These are phyloP conservation scores for Argentina silus DNA, from an alignment of 2,797 vertebrate genomes.

Conservation along the genomic window DNA sequence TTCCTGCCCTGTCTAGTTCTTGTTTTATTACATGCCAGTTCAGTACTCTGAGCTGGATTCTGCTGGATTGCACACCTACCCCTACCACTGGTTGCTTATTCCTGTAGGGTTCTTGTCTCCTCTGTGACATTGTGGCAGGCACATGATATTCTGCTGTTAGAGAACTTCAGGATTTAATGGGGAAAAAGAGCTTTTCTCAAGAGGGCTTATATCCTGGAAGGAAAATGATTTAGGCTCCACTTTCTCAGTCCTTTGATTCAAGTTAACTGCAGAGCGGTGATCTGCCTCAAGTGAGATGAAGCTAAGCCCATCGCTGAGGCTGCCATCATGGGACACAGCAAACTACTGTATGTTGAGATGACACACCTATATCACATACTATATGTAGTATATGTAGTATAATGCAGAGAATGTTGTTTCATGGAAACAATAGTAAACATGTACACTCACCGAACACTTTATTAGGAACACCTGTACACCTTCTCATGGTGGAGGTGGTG, in stretches of 20 bases:
- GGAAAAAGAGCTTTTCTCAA: slow-evolving; percentile 16
- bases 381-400: no score
- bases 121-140: slow-evolving; percentile 19
- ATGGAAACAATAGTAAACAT: no score
- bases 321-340: slow-evolving; percentile 40
- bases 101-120: slow-evolving; percentile 25
- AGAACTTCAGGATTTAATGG: slow-evolving; percentile 16
- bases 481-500: no score
- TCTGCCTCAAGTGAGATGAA: slow-evolving; percentile 56
- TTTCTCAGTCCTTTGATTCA: slow-evolving; percentile 35
- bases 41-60: not conserved
- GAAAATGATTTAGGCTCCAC: slow-evolving; percentile 37
- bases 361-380: not conserved
- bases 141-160: slow-evolving; percentile 28
- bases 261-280: slow-evolving; percentile 34
- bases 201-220: slow-evolving; percentile 12
- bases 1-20: slow-evolving; percentile 3
- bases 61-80: slow-evolving; percentile 5
- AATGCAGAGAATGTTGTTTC: not conserved
- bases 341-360: slow-evolving; percentile 29
- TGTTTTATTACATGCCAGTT: slow-evolving; percentile 2
- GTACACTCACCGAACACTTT: no score
- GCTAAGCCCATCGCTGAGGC: slow-evolving; percentile 48
- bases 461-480: no score
- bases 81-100: not conserved